Percentiles rank a stretch among this genome's conserved stretches.
phyloP scores from a whole-genome alignment of 2,888 invertebrate species.

The Diaphora mendica region DNA sequence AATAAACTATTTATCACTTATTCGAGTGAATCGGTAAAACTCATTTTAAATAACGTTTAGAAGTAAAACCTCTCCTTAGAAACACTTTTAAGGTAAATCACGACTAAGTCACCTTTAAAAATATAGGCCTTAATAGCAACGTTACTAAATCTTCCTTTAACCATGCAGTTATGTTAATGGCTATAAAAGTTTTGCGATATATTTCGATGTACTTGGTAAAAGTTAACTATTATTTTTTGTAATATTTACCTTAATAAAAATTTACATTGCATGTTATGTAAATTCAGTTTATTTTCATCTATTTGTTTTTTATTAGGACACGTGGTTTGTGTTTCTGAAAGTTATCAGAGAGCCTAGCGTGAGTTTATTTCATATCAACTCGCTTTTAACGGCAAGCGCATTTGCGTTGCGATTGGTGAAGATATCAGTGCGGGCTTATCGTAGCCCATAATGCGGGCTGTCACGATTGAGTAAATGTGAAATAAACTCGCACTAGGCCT shows the following conservation, averaged over 20 bases:
- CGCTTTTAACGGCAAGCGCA: too few relatives aligned
- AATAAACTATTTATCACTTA: not conserved
- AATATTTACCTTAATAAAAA: not conserved
- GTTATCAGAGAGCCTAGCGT: too few relatives aligned
- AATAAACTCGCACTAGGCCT: not conserved
- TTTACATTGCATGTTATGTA: not conserved
- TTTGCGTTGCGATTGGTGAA: too few relatives aligned
- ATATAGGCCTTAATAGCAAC: not conserved
- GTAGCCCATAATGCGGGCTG: too few relatives aligned
- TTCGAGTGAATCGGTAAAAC: not conserved
- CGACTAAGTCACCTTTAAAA: not conserved
- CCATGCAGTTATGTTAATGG: not conserved
- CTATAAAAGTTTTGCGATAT: not conserved
- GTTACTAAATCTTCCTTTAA: not conserved
- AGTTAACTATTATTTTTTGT: not conserved
- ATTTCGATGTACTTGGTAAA: not conserved
- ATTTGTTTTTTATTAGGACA: not conserved
- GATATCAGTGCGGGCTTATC: too few relatives aligned
- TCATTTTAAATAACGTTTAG: not conserved
- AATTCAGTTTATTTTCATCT: not conserved
- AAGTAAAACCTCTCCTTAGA: not conserved
- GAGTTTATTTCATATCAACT: too few relatives aligned
- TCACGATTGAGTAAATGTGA: not conserved
- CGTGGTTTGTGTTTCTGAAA: not conserved
- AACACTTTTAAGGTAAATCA: not conserved